Evolutionary conservation across 1,140 invertebrate genomes (phyloP).

Genomic region (Drosophila sp.): DNA sequence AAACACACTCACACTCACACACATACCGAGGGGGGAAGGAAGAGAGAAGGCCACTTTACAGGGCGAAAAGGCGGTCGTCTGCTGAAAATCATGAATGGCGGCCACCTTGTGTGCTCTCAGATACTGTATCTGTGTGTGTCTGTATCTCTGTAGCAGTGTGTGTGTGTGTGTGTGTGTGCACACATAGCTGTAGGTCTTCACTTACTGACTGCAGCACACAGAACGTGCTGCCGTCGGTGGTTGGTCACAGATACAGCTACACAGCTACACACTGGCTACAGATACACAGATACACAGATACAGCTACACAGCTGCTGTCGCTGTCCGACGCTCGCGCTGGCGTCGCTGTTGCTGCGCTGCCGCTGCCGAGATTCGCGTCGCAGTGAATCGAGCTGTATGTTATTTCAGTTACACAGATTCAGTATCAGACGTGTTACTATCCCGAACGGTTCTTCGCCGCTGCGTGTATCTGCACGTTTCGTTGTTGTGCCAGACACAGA

Average conservation of each 20-base stretch:
- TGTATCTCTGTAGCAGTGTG: conserved; percentile 2
- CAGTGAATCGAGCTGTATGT: conserved; percentile 77
- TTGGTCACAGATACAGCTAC: conserved; percentile 61
- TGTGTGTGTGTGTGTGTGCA: conserved; percentile 31
- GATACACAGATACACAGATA: conserved; percentile 18
- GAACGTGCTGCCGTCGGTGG: conserved; percentile 62
- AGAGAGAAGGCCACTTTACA: conserved; percentile 45
- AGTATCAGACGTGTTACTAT: conserved; percentile 85
- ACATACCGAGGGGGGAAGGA: background rate
- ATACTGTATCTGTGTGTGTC: conserved; percentile 21
- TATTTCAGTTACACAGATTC: conserved; percentile 85
- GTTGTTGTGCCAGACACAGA: conserved; percentile 26
- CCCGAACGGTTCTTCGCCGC: conserved; percentile 76
- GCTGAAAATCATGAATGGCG: conserved; percentile 75
- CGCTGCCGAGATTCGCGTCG: conserved; percentile 55
- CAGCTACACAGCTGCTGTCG: conserved; percentile 12
- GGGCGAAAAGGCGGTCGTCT: conserved; percentile 51
- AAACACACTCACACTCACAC: background rate
- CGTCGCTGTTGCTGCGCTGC: conserved; percentile 29
- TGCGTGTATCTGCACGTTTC: conserved; percentile 28
- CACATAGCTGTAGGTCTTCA: conserved; percentile 63
- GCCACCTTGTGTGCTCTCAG: conserved; percentile 28
- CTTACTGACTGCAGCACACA: conserved; percentile 75
- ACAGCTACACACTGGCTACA: conserved; percentile 6
- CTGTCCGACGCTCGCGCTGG: conserved; percentile 14